Evolutionary conservation across 2,113 vertebrate species (phyloP).

Genomic region (Desmodus rotundus): DNA sequence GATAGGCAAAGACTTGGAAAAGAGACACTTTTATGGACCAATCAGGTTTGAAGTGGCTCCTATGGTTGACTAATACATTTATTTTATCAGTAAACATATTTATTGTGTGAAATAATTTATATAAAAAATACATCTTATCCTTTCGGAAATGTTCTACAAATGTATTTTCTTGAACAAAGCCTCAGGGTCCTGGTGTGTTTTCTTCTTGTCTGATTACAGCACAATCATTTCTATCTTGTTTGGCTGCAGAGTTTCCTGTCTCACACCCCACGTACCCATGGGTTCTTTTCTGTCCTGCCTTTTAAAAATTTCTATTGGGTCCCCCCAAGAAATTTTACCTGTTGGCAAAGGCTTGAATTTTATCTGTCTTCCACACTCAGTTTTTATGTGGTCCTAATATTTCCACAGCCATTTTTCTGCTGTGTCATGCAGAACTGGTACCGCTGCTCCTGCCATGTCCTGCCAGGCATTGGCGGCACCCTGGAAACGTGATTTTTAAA

Average conservation of each 20-base stretch:
- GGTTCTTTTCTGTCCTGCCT: neutral
- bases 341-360: neutral
- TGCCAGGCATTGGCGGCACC: neutral
- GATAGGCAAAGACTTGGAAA: neutral
- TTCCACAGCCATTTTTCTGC: neutral
- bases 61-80: neutral
- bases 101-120: neutral
- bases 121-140: neutral
- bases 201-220: neutral
- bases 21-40: neutral
- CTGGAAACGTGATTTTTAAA: constrained; percentile 17
- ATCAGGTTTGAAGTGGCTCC: neutral
- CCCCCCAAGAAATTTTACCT: neutral
- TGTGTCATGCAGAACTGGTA: neutral
- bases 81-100: neutral
- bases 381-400: neutral
- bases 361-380: neutral
- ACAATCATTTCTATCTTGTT: neutral
- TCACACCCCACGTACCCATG: neutral
- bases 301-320: neutral
- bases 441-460: neutral
- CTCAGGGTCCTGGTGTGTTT: neutral
- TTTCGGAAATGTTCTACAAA: neutral
- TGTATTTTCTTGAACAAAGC: constrained; percentile 12
- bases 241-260: neutral